Evolutionary conservation across 2,113 vertebrate species (phyloP).

Genomic region (Anser cygnoides): DNA sequence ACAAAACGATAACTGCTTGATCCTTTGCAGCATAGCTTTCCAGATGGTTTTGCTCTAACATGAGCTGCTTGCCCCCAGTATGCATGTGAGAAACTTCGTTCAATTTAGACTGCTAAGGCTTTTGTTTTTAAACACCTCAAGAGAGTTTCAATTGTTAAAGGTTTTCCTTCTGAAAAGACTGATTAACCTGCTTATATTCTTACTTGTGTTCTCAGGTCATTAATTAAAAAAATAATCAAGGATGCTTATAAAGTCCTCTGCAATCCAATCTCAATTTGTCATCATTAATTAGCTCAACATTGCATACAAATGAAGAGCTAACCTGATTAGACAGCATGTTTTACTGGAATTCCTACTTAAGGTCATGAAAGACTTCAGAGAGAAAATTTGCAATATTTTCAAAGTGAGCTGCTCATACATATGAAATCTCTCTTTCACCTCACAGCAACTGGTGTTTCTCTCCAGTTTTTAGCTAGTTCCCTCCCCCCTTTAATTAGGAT

Average conservation of each 20-base stretch:
- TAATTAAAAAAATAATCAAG: constrained; percentile 53
- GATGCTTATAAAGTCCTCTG: constrained; percentile 54
- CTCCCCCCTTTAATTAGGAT: not conserved
- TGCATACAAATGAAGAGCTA: constrained; percentile 57
- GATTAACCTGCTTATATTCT: constrained; percentile 31
- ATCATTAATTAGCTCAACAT: constrained; percentile 62
- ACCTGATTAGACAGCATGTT: constrained; percentile 59
- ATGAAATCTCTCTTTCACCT: constrained; percentile 2
- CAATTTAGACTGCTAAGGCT: not conserved
- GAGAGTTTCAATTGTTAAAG: constrained; percentile 3
- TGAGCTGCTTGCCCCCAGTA: not conserved
- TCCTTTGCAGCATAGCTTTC: not conserved
- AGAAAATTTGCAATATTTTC: constrained; percentile 32
- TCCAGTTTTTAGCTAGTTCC: not conserved
- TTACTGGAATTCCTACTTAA: constrained; percentile 63
- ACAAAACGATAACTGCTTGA: not conserved
- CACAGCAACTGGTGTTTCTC: not conserved
- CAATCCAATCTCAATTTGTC: constrained; percentile 73
- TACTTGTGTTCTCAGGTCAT: not conserved
- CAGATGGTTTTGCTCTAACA: not conserved
- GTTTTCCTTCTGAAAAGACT: constrained; percentile 32
- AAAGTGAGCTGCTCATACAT: constrained; percentile 26
- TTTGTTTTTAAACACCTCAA: constrained; percentile 9
- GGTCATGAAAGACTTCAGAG: constrained; percentile 50
- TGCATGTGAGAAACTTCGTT: not conserved